Evolutionary conservation across 2,888 invertebrate genomes (phyloP).

Genomic region (Cephus runcator): DNA sequence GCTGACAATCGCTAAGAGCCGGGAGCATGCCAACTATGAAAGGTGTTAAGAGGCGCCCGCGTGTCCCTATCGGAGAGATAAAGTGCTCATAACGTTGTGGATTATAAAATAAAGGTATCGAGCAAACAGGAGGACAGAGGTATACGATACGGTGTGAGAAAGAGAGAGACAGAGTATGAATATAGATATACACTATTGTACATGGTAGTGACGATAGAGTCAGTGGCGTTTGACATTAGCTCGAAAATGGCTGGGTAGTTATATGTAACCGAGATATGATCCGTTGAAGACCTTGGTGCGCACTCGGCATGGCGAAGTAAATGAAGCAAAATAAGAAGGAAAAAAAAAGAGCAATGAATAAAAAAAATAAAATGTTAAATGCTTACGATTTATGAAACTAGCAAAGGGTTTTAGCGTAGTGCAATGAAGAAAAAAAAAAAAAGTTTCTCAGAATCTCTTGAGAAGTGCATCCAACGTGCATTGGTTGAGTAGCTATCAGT

Average conservation of each 20-base stretch:
- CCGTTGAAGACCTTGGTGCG: not conserved
- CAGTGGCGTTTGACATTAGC: constrained; percentile 15
- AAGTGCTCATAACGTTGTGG: constrained; percentile 39
- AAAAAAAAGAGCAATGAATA: not conserved
- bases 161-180: constrained; percentile 1
- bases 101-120: constrained; percentile 23
- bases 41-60: constrained; percentile 45
- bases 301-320: not conserved
- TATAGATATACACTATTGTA: not conserved
- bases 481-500: not conserved
- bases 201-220: not conserved
- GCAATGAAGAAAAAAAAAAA: not conserved
- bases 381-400: constrained; percentile 43
- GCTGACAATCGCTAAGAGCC: constrained; percentile 48
- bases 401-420: constrained; percentile 41
- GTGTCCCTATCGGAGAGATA: constrained; percentile 47
- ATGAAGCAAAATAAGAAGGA: not conserved
- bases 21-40: constrained; percentile 46
- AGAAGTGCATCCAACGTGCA: not conserved
- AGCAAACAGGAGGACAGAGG: not conserved
- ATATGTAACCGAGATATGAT: constrained; percentile 19
- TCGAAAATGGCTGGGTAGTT: constrained; percentile 12
- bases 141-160: not conserved
- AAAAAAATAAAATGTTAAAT: constrained; percentile 40
- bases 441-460: not conserved